These are phyloP conservation scores for Scomberomorus guttatus DNA, from an alignment of 2,797 vertebrate species.

Conservation along the genomic window DNA sequence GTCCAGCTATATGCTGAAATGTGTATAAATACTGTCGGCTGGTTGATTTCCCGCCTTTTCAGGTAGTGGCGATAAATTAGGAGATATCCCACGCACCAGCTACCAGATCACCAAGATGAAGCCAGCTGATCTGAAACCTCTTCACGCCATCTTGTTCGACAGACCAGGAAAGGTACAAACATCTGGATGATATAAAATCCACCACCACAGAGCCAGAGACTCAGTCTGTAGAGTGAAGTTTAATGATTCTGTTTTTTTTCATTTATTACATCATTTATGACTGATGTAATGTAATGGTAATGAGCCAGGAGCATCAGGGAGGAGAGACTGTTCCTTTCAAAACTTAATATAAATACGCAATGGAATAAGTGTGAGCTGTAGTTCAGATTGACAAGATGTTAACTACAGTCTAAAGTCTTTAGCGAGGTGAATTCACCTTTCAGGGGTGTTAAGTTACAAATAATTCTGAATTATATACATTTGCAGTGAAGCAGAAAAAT, in stretches of 20 bases:
- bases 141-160: constrained; percentile 95
- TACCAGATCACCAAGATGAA: constrained; percentile 94
- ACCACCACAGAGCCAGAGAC: background rate
- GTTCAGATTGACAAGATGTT: background rate
- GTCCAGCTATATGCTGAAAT: accelerated
- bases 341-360: background rate
- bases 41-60: constrained; percentile 4
- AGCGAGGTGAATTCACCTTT: background rate
- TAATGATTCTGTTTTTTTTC: background rate
- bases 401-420: background rate
- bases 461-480: background rate
- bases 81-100: constrained; percentile 94
- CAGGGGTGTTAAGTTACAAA: background rate
- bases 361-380: too few relatives aligned
- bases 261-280: background rate
- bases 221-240: background rate
- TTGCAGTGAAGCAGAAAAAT: background rate
- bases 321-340: background rate
- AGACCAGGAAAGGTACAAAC: constrained; percentile 92
- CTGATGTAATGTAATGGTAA: too few relatives aligned
- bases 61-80: constrained; percentile 94
- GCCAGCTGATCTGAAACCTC: constrained; percentile 92
- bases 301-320: background rate
- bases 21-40: background rate
- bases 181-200: background rate